These are phyloP conservation scores for Metallyticus violacea DNA, from an alignment of 2,888 invertebrate species.

Conservation along the genomic window DNA sequence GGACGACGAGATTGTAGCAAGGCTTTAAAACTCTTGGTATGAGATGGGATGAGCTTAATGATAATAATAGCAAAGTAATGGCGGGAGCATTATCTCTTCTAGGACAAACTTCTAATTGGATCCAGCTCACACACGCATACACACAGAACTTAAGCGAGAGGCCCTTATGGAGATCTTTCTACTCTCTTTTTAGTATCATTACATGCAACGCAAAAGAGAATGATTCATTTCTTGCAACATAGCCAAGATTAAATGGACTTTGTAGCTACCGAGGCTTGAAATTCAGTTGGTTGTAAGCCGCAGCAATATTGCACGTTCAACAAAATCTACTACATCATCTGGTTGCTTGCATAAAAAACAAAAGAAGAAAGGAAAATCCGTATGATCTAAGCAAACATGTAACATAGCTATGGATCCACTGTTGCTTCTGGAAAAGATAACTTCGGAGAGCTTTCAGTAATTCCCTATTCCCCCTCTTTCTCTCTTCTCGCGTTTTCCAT, in stretches of 20 bases:
- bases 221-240: neutral
- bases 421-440: neutral
- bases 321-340: neutral
- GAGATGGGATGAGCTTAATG: too few species aligned
- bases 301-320: too few species aligned
- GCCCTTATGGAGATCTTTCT: too few species aligned
- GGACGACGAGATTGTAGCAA: neutral
- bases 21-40: neutral
- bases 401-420: too few species aligned
- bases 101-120: neutral
- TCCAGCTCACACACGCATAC: neutral
- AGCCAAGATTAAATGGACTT: neutral
- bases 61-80: neutral
- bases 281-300: too few species aligned
- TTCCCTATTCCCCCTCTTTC: neutral
- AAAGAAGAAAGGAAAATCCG: too few species aligned
- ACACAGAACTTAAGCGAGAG: too few species aligned
- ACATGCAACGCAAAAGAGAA: neutral
- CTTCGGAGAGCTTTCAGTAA: too few species aligned
- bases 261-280: too few species aligned
- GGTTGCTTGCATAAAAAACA: neutral
- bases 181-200: too few species aligned
- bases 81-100: neutral
- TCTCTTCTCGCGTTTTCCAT: neutral
- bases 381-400: too few species aligned